Percentiles rank a stretch among this genome's conserved stretches.
These are phyloP conservation scores for Porites australiensis DNA, from an alignment of 64 coral and sea anemone species.

Conservation along the genomic window DNA sequence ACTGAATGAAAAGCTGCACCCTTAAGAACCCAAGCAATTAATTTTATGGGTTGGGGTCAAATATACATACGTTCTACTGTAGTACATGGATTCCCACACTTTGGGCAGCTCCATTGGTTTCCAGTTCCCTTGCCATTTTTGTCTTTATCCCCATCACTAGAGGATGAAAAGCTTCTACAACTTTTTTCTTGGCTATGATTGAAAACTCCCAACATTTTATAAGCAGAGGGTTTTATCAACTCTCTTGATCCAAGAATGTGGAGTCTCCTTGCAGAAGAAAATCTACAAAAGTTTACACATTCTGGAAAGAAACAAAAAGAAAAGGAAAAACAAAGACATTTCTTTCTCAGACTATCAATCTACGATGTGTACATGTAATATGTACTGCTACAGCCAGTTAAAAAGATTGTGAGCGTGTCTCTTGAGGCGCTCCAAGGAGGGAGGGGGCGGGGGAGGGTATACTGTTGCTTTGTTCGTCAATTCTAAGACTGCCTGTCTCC, in stretches of 20 bases:
- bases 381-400: too few species aligned
- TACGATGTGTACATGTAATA: too few species aligned
- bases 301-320: constrained; percentile 19
- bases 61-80: constrained; percentile 80
- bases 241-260: constrained; percentile 28
- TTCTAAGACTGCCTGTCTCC: too few species aligned
- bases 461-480: too few species aligned
- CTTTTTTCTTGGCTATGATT: constrained; percentile 9
- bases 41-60: not conserved
- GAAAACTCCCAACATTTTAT: not conserved
- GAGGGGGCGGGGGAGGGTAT: too few species aligned
- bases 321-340: too few species aligned
- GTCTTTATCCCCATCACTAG: constrained; percentile 59
- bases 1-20: too few species aligned
- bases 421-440: too few species aligned
- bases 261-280: constrained; percentile 5
- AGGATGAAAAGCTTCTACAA: constrained; percentile 18
- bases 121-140: constrained; percentile 73
- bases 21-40: not conserved
- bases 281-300: constrained; percentile 5
- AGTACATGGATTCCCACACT: constrained; percentile 96
- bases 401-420: too few species aligned
- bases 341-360: too few species aligned
- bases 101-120: constrained; percentile 88
- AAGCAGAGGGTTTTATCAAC: not conserved